These are phyloP conservation scores for Perca schrenkii DNA, from an alignment of 2,113 vertebrate species.

Conservation along the genomic window DNA sequence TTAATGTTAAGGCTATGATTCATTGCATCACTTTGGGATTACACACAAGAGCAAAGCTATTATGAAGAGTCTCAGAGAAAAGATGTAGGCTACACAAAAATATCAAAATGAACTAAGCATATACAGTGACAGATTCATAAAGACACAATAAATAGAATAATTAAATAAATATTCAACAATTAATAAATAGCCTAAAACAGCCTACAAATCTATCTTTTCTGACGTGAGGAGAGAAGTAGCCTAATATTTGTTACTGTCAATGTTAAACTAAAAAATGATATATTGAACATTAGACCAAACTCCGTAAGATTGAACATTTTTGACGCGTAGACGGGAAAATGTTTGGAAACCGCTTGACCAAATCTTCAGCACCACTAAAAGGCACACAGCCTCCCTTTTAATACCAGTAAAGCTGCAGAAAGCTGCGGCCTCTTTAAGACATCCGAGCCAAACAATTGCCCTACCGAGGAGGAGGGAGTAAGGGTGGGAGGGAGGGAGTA, in stretches of 20 bases:
- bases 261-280: background rate
- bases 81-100: background rate
- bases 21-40: background rate
- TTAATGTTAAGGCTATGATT: background rate
- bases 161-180: background rate
- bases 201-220: no score
- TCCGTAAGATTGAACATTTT: background rate
- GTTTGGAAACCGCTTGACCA: slow-evolving; percentile 2
- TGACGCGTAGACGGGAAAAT: background rate
- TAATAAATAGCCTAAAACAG: no score
- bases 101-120: background rate
- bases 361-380: slow-evolving; percentile 24
- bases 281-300: background rate
- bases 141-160: background rate
- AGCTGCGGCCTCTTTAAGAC: slow-evolving; percentile 86
- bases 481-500: background rate
- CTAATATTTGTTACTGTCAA: background rate
- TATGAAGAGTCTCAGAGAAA: background rate
- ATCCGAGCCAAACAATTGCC: slow-evolving; percentile 75
- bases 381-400: slow-evolving; percentile 6
- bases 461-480: slow-evolving; percentile 15
- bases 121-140: background rate
- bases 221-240: background rate
- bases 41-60: background rate
- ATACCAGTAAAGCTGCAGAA: slow-evolving; percentile 12